phyloP scores from a whole-genome alignment of 2,113 vertebrate species.

The Catharus minimus region DNA sequence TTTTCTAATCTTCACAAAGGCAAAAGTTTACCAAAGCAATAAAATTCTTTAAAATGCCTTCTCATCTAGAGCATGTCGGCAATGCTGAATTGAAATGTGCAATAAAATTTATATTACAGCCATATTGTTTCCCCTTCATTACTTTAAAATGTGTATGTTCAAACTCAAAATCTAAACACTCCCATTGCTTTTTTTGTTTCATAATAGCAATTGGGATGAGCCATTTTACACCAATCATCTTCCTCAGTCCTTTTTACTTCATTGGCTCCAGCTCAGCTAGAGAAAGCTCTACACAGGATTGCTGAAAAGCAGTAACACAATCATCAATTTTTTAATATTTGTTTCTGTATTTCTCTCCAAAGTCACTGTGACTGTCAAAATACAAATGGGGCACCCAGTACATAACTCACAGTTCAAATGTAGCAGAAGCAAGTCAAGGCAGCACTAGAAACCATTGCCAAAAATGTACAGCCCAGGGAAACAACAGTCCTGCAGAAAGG shows the following conservation, averaged over 20 bases:
- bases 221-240: neutral
- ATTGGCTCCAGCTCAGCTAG: neutral
- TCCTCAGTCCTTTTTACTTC: neutral
- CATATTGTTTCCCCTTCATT: neutral
- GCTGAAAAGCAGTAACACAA: neutral
- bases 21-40: constrained; percentile 29
- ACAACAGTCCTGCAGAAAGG: neutral
- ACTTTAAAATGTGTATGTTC: neutral
- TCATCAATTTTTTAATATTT: neutral
- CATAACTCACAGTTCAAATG: neutral
- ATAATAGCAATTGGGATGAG: neutral
- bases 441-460: accelerated
- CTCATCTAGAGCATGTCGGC: neutral
- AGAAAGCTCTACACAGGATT: neutral
- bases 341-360: neutral
- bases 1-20: neutral
- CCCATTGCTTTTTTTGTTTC: neutral
- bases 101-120: constrained; percentile 38
- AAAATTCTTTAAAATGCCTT: constrained; percentile 4
- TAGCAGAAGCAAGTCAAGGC: neutral
- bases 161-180: neutral
- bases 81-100: neutral
- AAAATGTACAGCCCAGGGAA: neutral
- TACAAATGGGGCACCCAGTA: neutral
- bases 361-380: neutral